A percentile compares a stretch with the other conserved stretches of the same genome.
These are phyloP conservation scores for Chloebia gouldiae DNA, from an alignment of 2,113 vertebrate species.

Conservation along the genomic window DNA sequence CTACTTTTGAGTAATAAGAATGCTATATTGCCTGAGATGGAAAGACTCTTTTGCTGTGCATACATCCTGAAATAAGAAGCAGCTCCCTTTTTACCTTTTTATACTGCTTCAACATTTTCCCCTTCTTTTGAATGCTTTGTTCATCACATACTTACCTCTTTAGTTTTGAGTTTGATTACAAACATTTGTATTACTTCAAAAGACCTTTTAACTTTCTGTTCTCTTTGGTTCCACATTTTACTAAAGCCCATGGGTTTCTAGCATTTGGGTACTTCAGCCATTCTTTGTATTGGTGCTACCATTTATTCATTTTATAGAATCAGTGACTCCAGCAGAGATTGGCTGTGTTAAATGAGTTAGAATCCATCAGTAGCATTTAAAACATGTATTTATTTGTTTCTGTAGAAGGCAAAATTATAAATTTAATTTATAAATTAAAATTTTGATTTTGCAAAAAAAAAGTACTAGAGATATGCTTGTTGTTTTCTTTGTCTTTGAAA, in stretches of 20 bases:
- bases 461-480: not conserved
- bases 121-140: not conserved
- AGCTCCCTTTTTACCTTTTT: no score
- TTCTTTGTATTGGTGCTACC: not conserved
- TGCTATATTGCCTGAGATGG: slow-evolving; percentile 21
- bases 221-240: not conserved
- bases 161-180: not conserved
- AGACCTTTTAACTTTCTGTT: not conserved
- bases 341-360: not conserved
- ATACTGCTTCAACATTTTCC: not conserved
- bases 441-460: not conserved
- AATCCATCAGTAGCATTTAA: not conserved
- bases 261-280: not conserved
- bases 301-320: not conserved
- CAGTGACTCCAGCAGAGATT: not conserved
- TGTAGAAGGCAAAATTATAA: not conserved
- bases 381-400: not conserved
- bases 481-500: not conserved
- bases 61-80: not conserved
- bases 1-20: slow-evolving; percentile 28
- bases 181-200: not conserved
- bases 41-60: not conserved
- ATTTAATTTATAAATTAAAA: not conserved
- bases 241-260: not conserved
- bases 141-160: not conserved